These are phyloP conservation scores for Odobenus rosmarus DNA, from an alignment of 2,113 vertebrate genomes.

Conservation along the genomic window DNA sequence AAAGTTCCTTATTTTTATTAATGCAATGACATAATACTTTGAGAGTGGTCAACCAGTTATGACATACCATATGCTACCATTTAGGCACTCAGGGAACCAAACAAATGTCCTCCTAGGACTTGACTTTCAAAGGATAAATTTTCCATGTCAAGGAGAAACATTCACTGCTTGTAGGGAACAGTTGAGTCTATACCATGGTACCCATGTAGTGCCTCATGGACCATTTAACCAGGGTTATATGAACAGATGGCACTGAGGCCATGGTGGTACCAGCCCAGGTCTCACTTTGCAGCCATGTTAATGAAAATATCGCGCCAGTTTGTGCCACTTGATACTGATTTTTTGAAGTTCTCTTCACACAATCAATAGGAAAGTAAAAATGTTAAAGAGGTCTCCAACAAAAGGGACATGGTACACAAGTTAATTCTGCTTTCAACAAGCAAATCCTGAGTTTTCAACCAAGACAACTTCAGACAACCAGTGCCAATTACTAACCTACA, in stretches of 20 bases:
- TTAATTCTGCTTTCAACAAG: neutral
- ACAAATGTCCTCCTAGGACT: neutral
- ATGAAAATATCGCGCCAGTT: neutral
- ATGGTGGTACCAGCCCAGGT: neutral
- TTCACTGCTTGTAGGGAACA: neutral
- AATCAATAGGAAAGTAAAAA: neutral
- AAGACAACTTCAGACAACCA: neutral
- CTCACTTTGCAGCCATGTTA: neutral
- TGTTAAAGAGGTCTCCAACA: neutral
- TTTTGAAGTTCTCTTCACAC: neutral
- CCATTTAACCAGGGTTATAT: neutral
- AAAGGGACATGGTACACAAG: neutral
- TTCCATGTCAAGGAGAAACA: neutral
- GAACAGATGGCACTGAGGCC: neutral
- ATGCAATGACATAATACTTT: neutral
- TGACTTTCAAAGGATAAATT: neutral
- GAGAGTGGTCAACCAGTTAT: neutral
- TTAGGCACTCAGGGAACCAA: neutral
- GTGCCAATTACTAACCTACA: neutral
- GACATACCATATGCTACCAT: neutral
- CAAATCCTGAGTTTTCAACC: neutral
- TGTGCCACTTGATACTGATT: neutral
- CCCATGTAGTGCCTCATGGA: neutral
- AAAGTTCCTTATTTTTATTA: conserved; percentile 18
- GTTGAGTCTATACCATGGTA: no score